A percentile compares a stretch with the other conserved stretches of the same genome.
Evolutionary conservation across 2,797 vertebrate genomes (phyloP).

Genomic region (Hozukius guyotensis): DNA sequence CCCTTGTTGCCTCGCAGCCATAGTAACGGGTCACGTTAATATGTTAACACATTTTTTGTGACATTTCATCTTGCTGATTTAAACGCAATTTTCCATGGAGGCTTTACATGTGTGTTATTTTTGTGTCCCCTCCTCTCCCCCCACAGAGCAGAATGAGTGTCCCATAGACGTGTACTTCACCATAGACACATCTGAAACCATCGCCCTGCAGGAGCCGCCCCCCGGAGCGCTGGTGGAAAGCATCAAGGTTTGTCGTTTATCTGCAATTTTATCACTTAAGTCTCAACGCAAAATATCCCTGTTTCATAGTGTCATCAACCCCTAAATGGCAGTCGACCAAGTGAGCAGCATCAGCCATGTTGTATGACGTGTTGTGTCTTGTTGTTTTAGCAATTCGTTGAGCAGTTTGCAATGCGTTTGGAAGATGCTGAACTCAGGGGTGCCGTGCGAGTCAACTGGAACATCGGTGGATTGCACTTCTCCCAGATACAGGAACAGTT

Average conservation of each 20-base stretch:
- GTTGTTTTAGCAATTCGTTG: constrained; percentile 77
- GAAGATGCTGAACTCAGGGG: constrained; percentile 79
- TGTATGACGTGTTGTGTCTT: constrained; percentile 11
- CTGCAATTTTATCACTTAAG: background rate
- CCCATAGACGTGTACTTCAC: constrained; percentile 92
- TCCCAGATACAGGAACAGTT: constrained; percentile 87
- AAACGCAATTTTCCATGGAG: background rate
- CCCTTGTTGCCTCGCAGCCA: background rate
- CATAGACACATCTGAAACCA: constrained; percentile 97
- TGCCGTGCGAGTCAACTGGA: constrained; percentile 87
- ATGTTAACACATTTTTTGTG: background rate
- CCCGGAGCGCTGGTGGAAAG: constrained; percentile 90
- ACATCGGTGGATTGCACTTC: constrained; percentile 93
- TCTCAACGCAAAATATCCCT: background rate
- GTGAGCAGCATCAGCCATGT: background rate
- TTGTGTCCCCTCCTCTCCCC: too few species aligned
- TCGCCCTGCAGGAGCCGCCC: constrained; percentile 92
- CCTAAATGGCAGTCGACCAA: background rate
- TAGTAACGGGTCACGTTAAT: background rate
- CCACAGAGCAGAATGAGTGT: constrained; percentile 81
- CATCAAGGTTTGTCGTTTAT: constrained; percentile 80
- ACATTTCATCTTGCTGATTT: background rate
- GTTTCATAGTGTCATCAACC: background rate
- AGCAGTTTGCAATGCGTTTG: constrained; percentile 81
- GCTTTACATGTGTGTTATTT: background rate